A percentile compares a stretch with the other conserved stretches of the same genome.
Conservation (phyloP, 2,797 vertebrate genomes). For the Sus cebifrons region DNA sequence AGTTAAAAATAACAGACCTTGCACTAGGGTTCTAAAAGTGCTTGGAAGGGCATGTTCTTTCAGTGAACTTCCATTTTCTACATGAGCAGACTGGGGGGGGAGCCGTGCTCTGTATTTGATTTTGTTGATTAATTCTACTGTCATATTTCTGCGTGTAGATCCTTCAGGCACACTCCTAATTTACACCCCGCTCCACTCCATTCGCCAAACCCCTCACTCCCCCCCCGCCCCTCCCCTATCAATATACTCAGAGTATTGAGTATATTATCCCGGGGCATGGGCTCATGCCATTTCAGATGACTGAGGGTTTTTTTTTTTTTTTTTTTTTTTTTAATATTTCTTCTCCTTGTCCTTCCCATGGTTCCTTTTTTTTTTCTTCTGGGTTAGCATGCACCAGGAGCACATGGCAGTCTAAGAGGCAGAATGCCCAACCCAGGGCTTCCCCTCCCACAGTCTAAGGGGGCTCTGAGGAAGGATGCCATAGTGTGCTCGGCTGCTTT, state of each 20-base stretch:
- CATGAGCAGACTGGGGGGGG: background rate
- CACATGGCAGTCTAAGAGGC: background rate
- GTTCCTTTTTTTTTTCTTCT: background rate
- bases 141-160: background rate
- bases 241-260: background rate
- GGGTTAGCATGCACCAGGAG: background rate
- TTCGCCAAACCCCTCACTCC: background rate
- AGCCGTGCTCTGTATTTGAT: background rate
- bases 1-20: background rate
- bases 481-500: background rate
- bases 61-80: background rate
- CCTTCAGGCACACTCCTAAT: background rate
- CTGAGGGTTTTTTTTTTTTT: background rate
- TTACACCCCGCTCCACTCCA: background rate
- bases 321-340: background rate
- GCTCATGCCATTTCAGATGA: background rate
- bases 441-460: fast-evolving
- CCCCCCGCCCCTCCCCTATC: background rate
- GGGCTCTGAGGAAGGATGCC: background rate
- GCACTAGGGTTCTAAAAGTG: background rate
- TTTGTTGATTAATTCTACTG: background rate
- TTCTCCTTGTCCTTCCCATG: background rate
- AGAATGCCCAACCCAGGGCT: background rate
- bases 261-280: background rate
- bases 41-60: background rate